Base-by-base conservation (phyloP, 1,140 invertebrate genomes). In the Drosophila oshimai region DNA sequence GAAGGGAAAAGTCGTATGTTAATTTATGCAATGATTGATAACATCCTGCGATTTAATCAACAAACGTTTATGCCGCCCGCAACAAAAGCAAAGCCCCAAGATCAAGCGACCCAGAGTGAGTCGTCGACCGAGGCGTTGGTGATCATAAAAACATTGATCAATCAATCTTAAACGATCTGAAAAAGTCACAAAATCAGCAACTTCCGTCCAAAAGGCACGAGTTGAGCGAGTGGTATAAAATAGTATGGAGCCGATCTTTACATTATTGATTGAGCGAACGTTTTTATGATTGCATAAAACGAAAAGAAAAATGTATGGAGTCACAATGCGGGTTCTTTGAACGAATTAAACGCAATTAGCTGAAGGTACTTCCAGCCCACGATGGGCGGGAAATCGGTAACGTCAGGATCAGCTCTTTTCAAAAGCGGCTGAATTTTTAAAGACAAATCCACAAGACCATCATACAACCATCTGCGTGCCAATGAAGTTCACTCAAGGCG, bases 21-120 rank as follows among this genome's bases (percentile, higher is more conserved):
- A 87, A 87, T 87, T 87, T 88, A 77, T 81, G 83, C 81, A 87
- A 83, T 87, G 81, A 87, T 87, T 83, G 81, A 87, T 87, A 81
- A 88, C 81, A 87, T 87, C 81, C 81, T 87, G 81, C 81, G 83
- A 87, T 81, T 81, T 77, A 75, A 81, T 87, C 33, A 76, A 61
- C 77, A 64, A 87, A 86, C 67, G 49, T n/a, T 29, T 37, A 33
- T 67, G 79, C 79, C 79, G 79, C 55, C 41, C 28, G 12, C 24
- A 70, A 29, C 34, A 31, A 74, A 81, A 81, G 78, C 78, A 81
- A 81, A 73, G 77, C 61, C 54, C 33, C 42, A 65, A 67, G 62
- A 67, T 65, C 62, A 33, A 39, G 20, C 29, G 62, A 65, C 26
- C 58, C 42, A 65, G 12, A 17, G 24, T n/a, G 57, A 54, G 69